Conservation (phyloP, 2,113 vertebrate species). For the Nibea coibor region DNA sequence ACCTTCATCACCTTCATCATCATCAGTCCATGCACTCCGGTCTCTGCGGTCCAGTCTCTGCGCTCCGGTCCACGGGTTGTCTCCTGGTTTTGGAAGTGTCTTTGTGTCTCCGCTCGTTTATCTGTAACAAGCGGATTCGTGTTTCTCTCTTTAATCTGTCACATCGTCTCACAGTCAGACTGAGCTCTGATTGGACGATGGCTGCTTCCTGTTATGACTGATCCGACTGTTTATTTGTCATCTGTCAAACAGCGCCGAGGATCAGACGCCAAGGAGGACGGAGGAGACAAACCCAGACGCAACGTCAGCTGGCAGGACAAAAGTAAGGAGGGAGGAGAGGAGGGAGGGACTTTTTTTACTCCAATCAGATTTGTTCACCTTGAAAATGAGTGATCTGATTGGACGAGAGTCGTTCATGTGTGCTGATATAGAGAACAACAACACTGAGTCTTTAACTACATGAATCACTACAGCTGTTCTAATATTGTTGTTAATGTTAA, state of each 20-base stretch:
- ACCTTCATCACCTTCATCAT: background rate
- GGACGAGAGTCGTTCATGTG: too few species aligned
- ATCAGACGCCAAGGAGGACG: conserved; percentile 83
- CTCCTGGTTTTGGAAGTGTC: too few species aligned
- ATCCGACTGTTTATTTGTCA: conserved; percentile 13
- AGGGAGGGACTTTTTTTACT: too few species aligned
- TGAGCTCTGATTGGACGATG: background rate
- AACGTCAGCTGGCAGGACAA: conserved; percentile 91
- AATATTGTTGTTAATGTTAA: too few species aligned
- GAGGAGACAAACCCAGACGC: conserved; percentile 85
- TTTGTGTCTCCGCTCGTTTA: background rate
- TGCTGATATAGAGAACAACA: too few species aligned
- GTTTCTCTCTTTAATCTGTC: too few species aligned
- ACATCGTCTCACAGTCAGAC: background rate
- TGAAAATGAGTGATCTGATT: too few species aligned
- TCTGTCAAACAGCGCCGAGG: conserved; percentile 81
- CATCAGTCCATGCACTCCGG: background rate
- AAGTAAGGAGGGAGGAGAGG: conserved; percentile 73
- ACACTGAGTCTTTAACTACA: too few species aligned
- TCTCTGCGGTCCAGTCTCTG: too few species aligned
- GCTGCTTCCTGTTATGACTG: conserved; percentile 29
- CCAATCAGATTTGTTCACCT: too few species aligned
- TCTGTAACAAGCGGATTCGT: background rate
- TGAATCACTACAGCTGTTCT: too few species aligned
- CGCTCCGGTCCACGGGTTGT: too few species aligned